Conservation (phyloP, 1,140 invertebrate species). For the Trinorchestia longiramus region DNA sequence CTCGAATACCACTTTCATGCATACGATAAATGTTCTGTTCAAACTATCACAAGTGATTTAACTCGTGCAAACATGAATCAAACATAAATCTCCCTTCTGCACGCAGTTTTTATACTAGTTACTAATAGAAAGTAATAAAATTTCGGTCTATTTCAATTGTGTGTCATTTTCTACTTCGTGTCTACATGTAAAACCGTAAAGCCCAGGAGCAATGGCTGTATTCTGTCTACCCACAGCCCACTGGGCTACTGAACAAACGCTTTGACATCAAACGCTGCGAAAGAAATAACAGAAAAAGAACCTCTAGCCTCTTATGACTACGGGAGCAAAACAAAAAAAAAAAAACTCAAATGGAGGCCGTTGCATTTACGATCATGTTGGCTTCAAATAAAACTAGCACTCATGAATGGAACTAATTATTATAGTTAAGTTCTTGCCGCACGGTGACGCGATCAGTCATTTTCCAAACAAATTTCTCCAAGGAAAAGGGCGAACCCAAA, state of each 20-base stretch:
- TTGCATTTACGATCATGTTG: not conserved
- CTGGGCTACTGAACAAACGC: not conserved
- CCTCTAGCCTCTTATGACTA: not conserved
- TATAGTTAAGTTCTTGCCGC: not conserved
- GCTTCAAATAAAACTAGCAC: not conserved
- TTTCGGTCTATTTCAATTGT: too few relatives aligned
- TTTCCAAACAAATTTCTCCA: not conserved
- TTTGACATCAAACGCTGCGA: not conserved
- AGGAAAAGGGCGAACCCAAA: not conserved
- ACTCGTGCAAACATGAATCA: too few relatives aligned
- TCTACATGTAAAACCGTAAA: too few relatives aligned
- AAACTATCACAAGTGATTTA: too few relatives aligned
- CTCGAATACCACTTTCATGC: too few relatives aligned
- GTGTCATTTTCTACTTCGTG: too few relatives aligned
- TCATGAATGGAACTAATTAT: not conserved
- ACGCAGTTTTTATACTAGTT: too few relatives aligned
- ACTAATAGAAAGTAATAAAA: too few relatives aligned
- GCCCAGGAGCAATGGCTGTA: not conserved
- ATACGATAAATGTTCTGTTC: too few relatives aligned
- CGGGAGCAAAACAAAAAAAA: not conserved
- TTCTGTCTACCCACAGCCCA: not conserved
- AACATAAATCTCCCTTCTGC: too few relatives aligned
- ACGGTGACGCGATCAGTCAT: not conserved
- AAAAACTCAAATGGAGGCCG: not conserved
- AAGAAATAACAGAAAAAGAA: not conserved